Percentiles rank a stretch among this genome's conserved stretches.
These are phyloP conservation scores for Diabrotica virgifera DNA, from an alignment of 1,140 invertebrate species.

Conservation along the genomic window DNA sequence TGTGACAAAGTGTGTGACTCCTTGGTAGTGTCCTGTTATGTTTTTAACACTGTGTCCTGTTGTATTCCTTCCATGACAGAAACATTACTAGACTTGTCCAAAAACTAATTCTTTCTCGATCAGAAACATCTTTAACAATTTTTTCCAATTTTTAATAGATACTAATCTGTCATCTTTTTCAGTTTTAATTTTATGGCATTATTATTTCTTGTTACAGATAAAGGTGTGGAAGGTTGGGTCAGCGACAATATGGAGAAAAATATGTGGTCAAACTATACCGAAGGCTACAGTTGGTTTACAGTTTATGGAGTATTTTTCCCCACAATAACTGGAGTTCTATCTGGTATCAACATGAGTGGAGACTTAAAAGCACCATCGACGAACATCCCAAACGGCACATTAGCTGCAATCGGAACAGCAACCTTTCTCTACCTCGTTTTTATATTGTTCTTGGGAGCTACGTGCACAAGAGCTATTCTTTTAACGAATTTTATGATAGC, in stretches of 20 bases:
- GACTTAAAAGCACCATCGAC: constrained; percentile 86
- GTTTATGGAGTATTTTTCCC: constrained; percentile 95
- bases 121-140: no score
- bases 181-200: neutral
- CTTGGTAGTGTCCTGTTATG: no score
- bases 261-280: constrained; percentile 73
- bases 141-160: no score
- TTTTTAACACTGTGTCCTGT: no score
- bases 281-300: constrained; percentile 83
- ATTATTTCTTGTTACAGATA: constrained; percentile 56
- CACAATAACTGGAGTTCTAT: constrained; percentile 88
- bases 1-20: no score
- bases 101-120: no score
- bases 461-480: constrained; percentile 71
- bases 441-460: constrained; percentile 83
- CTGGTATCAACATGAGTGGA: constrained; percentile 97
- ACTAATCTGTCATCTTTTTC: neutral
- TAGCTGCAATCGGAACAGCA: constrained; percentile 85
- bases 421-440: constrained; percentile 90
- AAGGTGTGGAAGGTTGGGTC: constrained; percentile 84
- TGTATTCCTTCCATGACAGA: no score
- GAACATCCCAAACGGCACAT: constrained; percentile 91
- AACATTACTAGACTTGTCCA: no score
- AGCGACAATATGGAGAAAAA: constrained; percentile 78
- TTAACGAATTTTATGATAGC: constrained; percentile 86